These are phyloP conservation scores for Gandaritis pyraliata DNA, from an alignment of 2,888 invertebrate genomes.

Conservation along the genomic window DNA sequence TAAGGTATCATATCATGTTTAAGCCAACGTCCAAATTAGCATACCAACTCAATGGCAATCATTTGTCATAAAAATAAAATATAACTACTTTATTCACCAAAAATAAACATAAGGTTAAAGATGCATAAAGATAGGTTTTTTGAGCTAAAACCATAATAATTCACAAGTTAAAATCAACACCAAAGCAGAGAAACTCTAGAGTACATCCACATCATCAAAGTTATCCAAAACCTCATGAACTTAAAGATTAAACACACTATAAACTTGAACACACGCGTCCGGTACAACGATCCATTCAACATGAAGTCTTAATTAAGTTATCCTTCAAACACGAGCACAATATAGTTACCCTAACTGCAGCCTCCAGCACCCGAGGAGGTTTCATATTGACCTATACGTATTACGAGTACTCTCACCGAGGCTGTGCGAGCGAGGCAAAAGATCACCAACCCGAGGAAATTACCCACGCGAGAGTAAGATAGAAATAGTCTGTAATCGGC, in stretches of 20 bases:
- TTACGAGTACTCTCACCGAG: constrained; percentile 75
- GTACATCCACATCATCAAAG: background rate
- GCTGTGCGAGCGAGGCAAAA: constrained; percentile 62
- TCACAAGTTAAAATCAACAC: no score
- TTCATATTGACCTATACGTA: constrained; percentile 85
- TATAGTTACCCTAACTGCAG: constrained; percentile 76
- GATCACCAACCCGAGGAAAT: constrained; percentile 45
- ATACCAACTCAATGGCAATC: no score
- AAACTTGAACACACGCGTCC: constrained; percentile 1
- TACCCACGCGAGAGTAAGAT: constrained; percentile 56
- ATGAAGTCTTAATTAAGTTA: constrained; percentile 32
- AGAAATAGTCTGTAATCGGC: constrained; percentile 59
- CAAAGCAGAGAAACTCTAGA: background rate
- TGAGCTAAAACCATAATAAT: no score
- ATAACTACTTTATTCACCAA: no score
- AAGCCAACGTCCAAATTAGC: no score
- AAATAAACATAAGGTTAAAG: no score
- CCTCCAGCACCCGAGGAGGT: constrained; percentile 82
- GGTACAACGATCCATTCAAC: constrained; percentile 7
- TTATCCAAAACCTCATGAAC: background rate
- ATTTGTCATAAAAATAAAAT: no score
- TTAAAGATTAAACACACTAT: constrained; percentile 3
- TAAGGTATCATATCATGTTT: no score
- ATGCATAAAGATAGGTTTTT: no score
- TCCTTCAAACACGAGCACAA: constrained; percentile 36